A percentile compares a stretch with the other conserved stretches of the same genome.
phyloP scores from a whole-genome alignment of 2,888 invertebrate species.

The Parnassius apollo region DNA sequence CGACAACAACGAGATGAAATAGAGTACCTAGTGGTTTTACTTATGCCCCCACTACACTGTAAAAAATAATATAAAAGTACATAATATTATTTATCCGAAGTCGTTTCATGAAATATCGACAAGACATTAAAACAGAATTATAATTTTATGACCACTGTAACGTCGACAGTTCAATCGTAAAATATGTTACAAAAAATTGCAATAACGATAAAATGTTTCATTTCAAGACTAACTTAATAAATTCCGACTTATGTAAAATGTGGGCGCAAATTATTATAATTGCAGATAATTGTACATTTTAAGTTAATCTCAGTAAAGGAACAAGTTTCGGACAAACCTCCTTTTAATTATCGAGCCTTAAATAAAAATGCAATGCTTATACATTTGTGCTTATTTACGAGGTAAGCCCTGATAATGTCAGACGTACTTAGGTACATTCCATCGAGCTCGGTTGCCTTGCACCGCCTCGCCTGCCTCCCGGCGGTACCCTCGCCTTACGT shows the following conservation, averaged over 20 bases:
- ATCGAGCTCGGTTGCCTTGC: conserved; percentile 41
- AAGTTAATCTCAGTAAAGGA: conserved; percentile 5
- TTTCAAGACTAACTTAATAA: no score
- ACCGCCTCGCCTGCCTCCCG: conserved; percentile 38
- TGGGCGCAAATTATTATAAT: background rate
- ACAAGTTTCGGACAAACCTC: background rate
- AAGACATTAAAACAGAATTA: no score
- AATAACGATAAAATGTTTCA: no score
- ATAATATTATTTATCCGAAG: no score
- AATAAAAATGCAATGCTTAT: conserved; percentile 1
- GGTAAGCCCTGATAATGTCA: conserved; percentile 11
- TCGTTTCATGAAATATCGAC: no score
- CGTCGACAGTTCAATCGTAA: no score
- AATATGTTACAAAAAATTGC: no score
- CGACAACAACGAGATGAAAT: no score
- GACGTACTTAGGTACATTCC: background rate
- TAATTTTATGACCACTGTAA: no score
- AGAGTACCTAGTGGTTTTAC: no score
- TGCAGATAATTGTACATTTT: background rate
- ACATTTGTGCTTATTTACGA: conserved; percentile 10
- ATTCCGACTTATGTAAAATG: background rate
- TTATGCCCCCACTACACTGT: no score
- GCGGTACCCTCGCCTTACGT: conserved; percentile 25
- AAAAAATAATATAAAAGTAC: no score
- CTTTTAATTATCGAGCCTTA: conserved; percentile 5